phyloP scores from a whole-genome alignment of 35 echinoderm and acorn worm species.

The Apostichopus japonicus region DNA sequence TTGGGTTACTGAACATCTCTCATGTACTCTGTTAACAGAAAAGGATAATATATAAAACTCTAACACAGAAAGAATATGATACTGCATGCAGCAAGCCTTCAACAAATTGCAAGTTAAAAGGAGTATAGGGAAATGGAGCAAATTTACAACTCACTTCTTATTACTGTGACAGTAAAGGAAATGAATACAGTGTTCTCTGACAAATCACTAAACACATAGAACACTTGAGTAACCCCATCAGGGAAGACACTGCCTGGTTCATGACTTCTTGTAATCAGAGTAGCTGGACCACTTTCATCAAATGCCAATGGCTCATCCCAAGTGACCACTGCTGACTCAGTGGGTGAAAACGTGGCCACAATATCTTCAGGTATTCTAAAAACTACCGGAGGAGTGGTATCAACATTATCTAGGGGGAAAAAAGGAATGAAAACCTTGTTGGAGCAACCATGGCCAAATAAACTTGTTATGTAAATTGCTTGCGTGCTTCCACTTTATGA shows the following conservation, averaged over 20 bases:
- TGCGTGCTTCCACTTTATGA: no score
- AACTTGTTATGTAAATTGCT: no score
- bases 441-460: no score
- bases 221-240: slow-evolving; percentile 45
- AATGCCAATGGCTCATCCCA: slow-evolving; percentile 64
- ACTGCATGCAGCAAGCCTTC: no score
- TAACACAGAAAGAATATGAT: no score
- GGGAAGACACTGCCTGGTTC: slow-evolving; percentile 45
- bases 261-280: neutral
- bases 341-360: neutral
- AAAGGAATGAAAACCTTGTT: neutral
- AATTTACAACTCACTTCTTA: slow-evolving; percentile 20
- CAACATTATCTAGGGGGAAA: neutral
- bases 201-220: slow-evolving; percentile 53
- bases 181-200: slow-evolving; percentile 52
- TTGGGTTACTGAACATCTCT: no score
- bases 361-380: neutral
- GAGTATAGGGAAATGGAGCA: no score
- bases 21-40: no score
- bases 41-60: no score
- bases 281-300: slow-evolving; percentile 54
- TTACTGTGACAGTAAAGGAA: slow-evolving; percentile 64
- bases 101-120: no score
- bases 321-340: slow-evolving; percentile 18
- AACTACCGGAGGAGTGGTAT: slow-evolving; percentile 19